These are phyloP conservation scores for Latheticus oryzae DNA, from an alignment of 2,888 invertebrate species.

Conservation along the genomic window DNA sequence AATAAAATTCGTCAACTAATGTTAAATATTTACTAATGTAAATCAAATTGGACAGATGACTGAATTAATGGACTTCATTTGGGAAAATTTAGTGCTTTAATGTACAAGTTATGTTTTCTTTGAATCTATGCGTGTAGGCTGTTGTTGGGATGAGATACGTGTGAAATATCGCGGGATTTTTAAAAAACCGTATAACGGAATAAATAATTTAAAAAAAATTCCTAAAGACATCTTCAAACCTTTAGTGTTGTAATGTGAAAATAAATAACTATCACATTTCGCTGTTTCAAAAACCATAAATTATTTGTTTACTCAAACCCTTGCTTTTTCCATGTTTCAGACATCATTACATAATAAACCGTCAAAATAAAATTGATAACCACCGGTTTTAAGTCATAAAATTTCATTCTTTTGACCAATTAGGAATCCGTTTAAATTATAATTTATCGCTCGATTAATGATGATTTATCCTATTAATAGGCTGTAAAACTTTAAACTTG, in stretches of 20 bases:
- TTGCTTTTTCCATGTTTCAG: constrained; percentile 11
- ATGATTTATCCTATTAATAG: constrained; percentile 18
- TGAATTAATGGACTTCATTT: constrained; percentile 3
- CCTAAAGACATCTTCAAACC: no score
- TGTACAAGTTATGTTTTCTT: constrained; percentile 6
- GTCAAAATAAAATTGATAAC: constrained; percentile 21
- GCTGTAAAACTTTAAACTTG: neutral
- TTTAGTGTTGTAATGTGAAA: no score
- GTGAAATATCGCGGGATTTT: constrained; percentile 7
- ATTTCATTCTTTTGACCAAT: constrained; percentile 15
- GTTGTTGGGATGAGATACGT: constrained; percentile 5
- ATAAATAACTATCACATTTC: no score
- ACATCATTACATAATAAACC: constrained; percentile 8
- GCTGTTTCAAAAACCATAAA: no score
- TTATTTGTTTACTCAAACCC: no score
- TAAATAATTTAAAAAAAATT: no score
- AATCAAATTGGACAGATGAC: constrained; percentile 8
- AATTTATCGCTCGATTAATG: constrained; percentile 18
- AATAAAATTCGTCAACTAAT: constrained; percentile 3
- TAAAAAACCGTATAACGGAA: no score
- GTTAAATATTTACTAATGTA: constrained; percentile 10
- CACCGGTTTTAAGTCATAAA: constrained; percentile 10
- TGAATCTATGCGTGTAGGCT: constrained; percentile 1
- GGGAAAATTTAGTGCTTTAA: constrained; percentile 14
- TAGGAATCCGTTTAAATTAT: constrained; percentile 7